phyloP scores from a whole-genome alignment of 1,140 invertebrate genomes.

The Vanessa atalanta region DNA sequence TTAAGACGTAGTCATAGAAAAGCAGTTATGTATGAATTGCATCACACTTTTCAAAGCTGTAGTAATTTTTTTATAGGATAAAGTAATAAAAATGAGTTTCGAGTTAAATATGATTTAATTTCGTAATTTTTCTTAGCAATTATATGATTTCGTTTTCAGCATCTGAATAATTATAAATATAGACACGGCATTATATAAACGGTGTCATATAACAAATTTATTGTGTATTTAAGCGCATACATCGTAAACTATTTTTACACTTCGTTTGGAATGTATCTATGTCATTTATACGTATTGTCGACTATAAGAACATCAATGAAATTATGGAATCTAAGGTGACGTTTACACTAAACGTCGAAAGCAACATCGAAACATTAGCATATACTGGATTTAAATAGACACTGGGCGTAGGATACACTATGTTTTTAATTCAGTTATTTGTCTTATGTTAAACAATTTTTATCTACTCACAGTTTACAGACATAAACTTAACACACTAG shows the following conservation, averaged over 20 bases:
- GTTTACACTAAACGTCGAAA: slow-evolving; percentile 48
- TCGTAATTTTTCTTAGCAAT: slow-evolving; percentile 79
- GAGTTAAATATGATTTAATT: slow-evolving; percentile 80
- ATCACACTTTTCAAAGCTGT: not conserved
- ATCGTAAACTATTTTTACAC: slow-evolving; percentile 51
- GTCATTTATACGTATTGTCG: slow-evolving; percentile 55
- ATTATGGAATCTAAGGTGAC: slow-evolving; percentile 59
- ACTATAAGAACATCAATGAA: slow-evolving; percentile 50
- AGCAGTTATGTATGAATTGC: too few species aligned
- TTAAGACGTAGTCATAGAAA: not conserved
- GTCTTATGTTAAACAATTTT: slow-evolving; percentile 70
- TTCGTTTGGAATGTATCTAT: slow-evolving; percentile 70
- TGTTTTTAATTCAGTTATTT: slow-evolving; percentile 57
- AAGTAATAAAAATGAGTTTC: slow-evolving; percentile 53
- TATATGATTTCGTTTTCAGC: slow-evolving; percentile 77
- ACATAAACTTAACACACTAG: slow-evolving; percentile 71
- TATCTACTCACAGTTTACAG: slow-evolving; percentile 70
- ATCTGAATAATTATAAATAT: slow-evolving; percentile 75
- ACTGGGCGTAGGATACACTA: slow-evolving; percentile 59
- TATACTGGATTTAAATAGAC: slow-evolving; percentile 55
- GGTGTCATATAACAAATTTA: slow-evolving; percentile 61
- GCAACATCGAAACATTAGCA: slow-evolving; percentile 46
- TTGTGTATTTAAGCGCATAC: slow-evolving; percentile 71
- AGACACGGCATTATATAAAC: slow-evolving; percentile 70
- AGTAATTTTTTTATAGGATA: not conserved